Base-by-base conservation (phyloP, 2,113 vertebrate species). In the Cephalopterus ornatus region DNA sequence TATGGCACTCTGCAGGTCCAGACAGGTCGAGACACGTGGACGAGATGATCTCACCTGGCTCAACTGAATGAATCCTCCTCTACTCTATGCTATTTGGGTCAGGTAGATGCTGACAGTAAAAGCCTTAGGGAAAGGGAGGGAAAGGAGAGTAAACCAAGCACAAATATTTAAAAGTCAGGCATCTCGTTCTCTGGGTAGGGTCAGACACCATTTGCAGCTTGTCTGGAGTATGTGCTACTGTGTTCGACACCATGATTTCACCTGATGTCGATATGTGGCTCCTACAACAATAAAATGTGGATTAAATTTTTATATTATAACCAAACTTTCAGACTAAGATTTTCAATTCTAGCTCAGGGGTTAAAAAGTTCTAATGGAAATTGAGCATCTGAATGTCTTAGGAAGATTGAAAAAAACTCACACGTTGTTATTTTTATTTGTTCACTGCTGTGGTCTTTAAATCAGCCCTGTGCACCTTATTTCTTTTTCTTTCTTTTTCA, bases 281-380 rank as follows among this genome's bases (percentile, higher is more conserved):
- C 67, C 62, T 55, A 46, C 15, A 94, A 94, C 73, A 91, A 90
- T 62, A 59, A 76, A 77, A 90, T 35, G 30, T 67, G 72, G 44
- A 55, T 72, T 94, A 92, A 77, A 85, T 83, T 83, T 78, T 89
- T 58, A 73, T 41, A 50, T 16, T 88, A 85, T 78, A 95, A 92
- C 24, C 32, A 94, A 82, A 33, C 63, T 91, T 94, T 95, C 87
- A 91, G 35, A 82, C 27, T 58, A 78, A 78, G 47, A 88, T 83
- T 84, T 96, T 95, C 56, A 81, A 71, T 75, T 85, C 76, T 76
- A 80, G 85, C 86, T 74, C 67, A 61, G 65, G 73, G 65, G 95
- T 93, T 93, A 89, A 92, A 71, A 85, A 27, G 59, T 90, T 86
- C 67, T 93, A 88, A 85, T 47, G 68, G 83, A 86, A 96, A 92